Evolutionary conservation across 2,113 vertebrate species (phyloP).

Genomic region (Lamprologus speciosus): DNA sequence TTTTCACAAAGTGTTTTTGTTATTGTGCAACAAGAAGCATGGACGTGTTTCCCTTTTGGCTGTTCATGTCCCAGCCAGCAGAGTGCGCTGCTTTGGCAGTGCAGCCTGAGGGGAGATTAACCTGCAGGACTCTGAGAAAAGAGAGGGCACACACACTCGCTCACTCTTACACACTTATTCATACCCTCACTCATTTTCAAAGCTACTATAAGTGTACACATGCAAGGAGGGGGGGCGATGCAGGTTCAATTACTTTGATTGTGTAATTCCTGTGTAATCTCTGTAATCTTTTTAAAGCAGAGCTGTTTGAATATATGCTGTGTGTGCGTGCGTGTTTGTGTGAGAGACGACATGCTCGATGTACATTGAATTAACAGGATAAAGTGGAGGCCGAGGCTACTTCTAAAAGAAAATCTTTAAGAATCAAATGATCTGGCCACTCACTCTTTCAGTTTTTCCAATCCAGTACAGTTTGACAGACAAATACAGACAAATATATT

Average conservation of each 20-base stretch:
- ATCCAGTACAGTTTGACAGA: neutral
- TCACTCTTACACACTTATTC: neutral
- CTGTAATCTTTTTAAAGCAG: slow-evolving; percentile 73
- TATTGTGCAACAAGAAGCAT: neutral
- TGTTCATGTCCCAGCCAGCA: slow-evolving; percentile 62
- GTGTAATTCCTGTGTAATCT: slow-evolving; percentile 76
- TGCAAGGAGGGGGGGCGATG: slow-evolving; percentile 28
- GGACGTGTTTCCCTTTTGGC: neutral
- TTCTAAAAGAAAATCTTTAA: slow-evolving; percentile 40
- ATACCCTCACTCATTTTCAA: neutral
- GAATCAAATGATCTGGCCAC: slow-evolving; percentile 4
- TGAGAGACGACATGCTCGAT: neutral
- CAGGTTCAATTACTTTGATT: slow-evolving; percentile 72
- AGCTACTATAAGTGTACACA: slow-evolving; percentile 32
- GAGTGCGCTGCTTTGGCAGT: slow-evolving; percentile 50
- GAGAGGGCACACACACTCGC: neutral
- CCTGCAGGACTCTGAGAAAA: slow-evolving; percentile 38
- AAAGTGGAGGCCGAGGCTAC: slow-evolving; percentile 1
- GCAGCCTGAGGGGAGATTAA: slow-evolving; percentile 61
- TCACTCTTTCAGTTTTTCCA: neutral
- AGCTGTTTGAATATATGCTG: slow-evolving; percentile 52
- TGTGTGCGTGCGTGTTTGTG: neutral
- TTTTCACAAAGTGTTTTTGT: neutral
- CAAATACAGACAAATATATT: neutral
- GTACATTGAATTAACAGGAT: slow-evolving; percentile 40